Base-by-base conservation (phyloP, 2,113 vertebrate genomes). In the Cephalopterus ornatus region DNA sequence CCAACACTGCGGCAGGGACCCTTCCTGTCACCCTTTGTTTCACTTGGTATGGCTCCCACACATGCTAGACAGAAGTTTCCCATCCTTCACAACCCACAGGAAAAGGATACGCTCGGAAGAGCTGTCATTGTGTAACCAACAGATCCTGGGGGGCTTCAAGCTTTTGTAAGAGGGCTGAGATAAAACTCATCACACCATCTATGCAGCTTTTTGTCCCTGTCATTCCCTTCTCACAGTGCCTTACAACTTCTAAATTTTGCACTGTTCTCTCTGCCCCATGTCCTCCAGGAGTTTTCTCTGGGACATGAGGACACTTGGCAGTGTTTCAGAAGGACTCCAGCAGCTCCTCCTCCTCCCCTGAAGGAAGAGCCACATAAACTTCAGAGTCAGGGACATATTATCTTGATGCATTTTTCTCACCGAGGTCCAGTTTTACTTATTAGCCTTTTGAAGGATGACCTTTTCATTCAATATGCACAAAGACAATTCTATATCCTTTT, bases 201-300 rank as follows among this genome's bases (percentile, higher is more conserved):
- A 68, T 0, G 0, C 19, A 61, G 53, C 30, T 88, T 73, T 66
- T 49, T 15, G 3, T 49, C 32, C 26, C 17, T 24, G 17, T 55
- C 37, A 35, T 30, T 63, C 15, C 37, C 30, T 56, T 18, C 20
- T 81, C 53, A 14, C 26, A 33, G 35, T 26, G 14, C 8, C 21
- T 47, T 8, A 0, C 42, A 55, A 33, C 33, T 66, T 66, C 53
- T 41, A 49, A 71, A 46, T 20, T 70, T 44, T 44, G 42, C 50
- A 52, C 7, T 0, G 0, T 66, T 26, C 23, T 26, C 49, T 56
- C 35, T 59, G 28, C 10, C 15, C 3, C 18, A 39, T 1, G 0
- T 20, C 5, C 14, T 37, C 30, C 10, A 59, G 32, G 63, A 82
- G 9, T 11, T 27, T 44, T 76, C 49, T 73, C 62, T 20, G 39